Evolutionary conservation across 1,140 invertebrate genomes (phyloP).

Genomic region (Cydia amplana): DNA sequence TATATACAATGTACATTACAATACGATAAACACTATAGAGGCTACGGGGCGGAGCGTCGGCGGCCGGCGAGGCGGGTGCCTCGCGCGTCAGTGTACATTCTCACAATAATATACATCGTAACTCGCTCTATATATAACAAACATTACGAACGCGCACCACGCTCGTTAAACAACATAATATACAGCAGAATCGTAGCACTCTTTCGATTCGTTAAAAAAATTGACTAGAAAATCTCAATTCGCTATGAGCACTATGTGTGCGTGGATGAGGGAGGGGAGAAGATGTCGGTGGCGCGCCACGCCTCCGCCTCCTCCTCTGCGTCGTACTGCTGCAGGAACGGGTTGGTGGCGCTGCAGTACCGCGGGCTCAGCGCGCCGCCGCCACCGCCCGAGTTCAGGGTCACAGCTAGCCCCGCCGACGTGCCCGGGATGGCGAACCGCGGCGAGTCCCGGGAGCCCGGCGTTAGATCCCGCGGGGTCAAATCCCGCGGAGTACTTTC

Average conservation of each 20-base stretch:
- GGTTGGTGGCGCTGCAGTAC: constrained; percentile 80
- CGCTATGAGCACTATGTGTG: constrained; percentile 75
- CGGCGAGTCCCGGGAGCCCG: constrained; percentile 60
- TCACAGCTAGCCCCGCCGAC: constrained; percentile 81
- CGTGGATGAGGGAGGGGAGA: constrained; percentile 66
- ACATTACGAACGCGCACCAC: constrained; percentile 71
- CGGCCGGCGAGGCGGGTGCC: constrained; percentile 56
- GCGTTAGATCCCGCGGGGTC: constrained; percentile 54
- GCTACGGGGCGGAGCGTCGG: constrained; percentile 62
- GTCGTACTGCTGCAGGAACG: constrained; percentile 81
- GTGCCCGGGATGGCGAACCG: constrained; percentile 79
- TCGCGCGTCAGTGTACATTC: constrained; percentile 73
- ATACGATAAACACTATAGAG: constrained; percentile 66
- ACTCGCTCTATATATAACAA: constrained; percentile 78
- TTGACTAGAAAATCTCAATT: constrained; percentile 78
- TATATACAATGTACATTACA: constrained; percentile 78
- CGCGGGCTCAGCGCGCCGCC: constrained; percentile 66
- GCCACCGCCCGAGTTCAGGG: constrained; percentile 73
- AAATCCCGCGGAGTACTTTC: constrained; percentile 54
- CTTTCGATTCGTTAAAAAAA: constrained; percentile 77
- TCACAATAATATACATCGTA: constrained; percentile 76
- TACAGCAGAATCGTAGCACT: constrained; percentile 75
- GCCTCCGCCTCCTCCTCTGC: constrained; percentile 73
- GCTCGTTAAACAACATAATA: constrained; percentile 74
- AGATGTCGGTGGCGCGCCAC: constrained; percentile 73